Evolutionary conservation across 1,140 invertebrate species (phyloP).

Genomic region (Drosophila subpulchrella): DNA sequence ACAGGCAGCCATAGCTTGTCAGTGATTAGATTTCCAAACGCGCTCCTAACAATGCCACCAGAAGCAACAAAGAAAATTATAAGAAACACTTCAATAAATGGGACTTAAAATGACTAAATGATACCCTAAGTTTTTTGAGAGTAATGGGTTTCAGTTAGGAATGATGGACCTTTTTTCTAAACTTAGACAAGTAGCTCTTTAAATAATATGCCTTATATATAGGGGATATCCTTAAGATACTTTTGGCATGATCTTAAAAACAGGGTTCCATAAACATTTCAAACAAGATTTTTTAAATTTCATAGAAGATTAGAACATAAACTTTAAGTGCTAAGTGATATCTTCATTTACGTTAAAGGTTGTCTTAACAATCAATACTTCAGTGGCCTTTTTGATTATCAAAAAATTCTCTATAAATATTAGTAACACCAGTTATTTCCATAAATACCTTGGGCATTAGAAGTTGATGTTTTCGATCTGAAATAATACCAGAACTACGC

Average conservation of each 20-base stretch:
- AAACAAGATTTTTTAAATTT: too few species aligned
- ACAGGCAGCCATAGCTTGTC: conserved; percentile 81
- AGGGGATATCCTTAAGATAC: too few species aligned
- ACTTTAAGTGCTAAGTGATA: too few species aligned
- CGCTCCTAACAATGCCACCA: conserved; percentile 53
- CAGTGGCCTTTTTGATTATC: neutral
- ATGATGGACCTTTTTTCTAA: too few species aligned
- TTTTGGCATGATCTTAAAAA: too few species aligned
- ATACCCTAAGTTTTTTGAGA: conserved; percentile 8
- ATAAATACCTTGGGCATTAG: neutral
- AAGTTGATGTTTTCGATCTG: neutral
- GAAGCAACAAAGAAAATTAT: conserved; percentile 45
- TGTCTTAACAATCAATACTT: neutral
- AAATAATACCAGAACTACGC: neutral
- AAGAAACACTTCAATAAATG: conserved; percentile 1
- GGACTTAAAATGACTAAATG: neutral
- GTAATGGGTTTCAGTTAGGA: neutral
- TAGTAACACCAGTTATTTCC: neutral
- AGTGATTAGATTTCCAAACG: conserved; percentile 72
- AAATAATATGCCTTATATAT: too few species aligned
- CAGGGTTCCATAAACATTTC: too few species aligned
- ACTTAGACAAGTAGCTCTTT: too few species aligned
- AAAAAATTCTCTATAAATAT: neutral
- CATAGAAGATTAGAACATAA: too few species aligned
- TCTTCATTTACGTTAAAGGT: too few species aligned